phyloP scores from a whole-genome alignment of 1,140 invertebrate genomes.

The Marisa cornuarietis region DNA sequence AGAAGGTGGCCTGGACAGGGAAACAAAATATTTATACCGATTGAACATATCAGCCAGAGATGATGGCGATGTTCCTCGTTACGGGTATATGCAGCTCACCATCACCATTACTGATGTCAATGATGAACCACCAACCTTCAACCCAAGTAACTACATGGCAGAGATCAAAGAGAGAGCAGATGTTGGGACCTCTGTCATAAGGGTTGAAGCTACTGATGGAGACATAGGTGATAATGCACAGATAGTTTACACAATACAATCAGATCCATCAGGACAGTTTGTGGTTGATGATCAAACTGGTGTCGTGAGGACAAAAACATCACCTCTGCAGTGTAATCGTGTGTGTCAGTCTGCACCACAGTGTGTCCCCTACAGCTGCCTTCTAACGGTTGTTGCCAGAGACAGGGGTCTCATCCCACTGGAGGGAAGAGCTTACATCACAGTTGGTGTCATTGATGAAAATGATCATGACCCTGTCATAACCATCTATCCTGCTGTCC shows the following conservation, averaged over 20 bases:
- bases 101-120: conserved; percentile 90
- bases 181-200: conserved; percentile 45
- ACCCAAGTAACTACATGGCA: conserved; percentile 72
- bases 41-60: conserved; percentile 84
- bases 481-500: conserved; percentile 82
- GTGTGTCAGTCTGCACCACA: conserved; percentile 27
- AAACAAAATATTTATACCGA: conserved; percentile 79
- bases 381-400: conserved; percentile 91
- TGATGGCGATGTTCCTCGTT: conserved; percentile 76
- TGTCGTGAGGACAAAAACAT: conserved; percentile 45
- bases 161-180: conserved; percentile 49
- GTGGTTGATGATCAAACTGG: conserved; percentile 55
- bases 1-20: conserved; percentile 87
- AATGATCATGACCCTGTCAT: conserved; percentile 96
- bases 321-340: conserved; percentile 44
- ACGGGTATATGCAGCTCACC: conserved; percentile 77
- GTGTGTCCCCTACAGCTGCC: conserved; percentile 71
- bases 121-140: conserved; percentile 92
- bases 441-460: conserved; percentile 87
- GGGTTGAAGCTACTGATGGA: conserved; percentile 45
- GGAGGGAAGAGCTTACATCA: conserved; percentile 92
- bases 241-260: conserved; percentile 77
- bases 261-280: conserved; percentile 49
- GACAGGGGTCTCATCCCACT: conserved; percentile 91
- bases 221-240: conserved; percentile 59